phyloP scores from a whole-genome alignment of 2,888 invertebrate species.

The Hirtodrosophila trivittata region DNA sequence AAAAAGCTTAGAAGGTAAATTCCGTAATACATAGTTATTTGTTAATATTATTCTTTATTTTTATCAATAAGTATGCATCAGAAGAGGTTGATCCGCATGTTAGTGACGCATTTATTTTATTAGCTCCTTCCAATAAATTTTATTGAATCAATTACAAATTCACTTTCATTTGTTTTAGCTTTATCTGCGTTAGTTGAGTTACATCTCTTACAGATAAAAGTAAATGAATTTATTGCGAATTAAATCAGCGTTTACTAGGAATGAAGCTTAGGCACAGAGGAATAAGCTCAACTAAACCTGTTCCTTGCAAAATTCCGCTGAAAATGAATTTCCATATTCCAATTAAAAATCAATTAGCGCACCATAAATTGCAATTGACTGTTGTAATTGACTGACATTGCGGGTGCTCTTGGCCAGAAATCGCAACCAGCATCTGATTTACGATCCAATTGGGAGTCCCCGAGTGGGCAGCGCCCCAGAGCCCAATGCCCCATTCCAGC shows the following conservation, averaged over 20 bases:
- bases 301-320: slow-evolving; percentile 67
- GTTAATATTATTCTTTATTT: no score
- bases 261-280: slow-evolving; percentile 27
- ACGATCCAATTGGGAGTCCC: slow-evolving; percentile 19
- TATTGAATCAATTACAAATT: slow-evolving; percentile 16
- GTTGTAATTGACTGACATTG: slow-evolving; percentile 49
- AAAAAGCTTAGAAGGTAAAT: not conserved
- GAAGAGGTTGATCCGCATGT: no score
- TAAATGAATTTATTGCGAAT: slow-evolving; percentile 53
- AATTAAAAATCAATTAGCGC: slow-evolving; percentile 70
- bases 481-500: no score
- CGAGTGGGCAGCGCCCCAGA: slow-evolving; percentile 13
- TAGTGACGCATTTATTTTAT: no score
- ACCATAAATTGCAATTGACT: slow-evolving; percentile 53
- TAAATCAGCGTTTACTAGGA: slow-evolving; percentile 45
- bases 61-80: no score
- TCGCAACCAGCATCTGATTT: slow-evolving; percentile 30
- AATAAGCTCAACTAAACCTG: slow-evolving; percentile 54
- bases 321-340: slow-evolving; percentile 67
- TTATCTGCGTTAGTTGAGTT: slow-evolving; percentile 24
- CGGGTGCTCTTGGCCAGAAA: slow-evolving; percentile 27
- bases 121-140: no score
- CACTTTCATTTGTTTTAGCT: slow-evolving; percentile 19
- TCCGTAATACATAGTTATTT: no score
- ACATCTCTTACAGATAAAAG: slow-evolving; percentile 43